Evolutionary conservation across 2,888 invertebrate genomes (phyloP), one percentile per base, ranked within the genome.

Genomic region (Sabatieria punctata): DNA sequence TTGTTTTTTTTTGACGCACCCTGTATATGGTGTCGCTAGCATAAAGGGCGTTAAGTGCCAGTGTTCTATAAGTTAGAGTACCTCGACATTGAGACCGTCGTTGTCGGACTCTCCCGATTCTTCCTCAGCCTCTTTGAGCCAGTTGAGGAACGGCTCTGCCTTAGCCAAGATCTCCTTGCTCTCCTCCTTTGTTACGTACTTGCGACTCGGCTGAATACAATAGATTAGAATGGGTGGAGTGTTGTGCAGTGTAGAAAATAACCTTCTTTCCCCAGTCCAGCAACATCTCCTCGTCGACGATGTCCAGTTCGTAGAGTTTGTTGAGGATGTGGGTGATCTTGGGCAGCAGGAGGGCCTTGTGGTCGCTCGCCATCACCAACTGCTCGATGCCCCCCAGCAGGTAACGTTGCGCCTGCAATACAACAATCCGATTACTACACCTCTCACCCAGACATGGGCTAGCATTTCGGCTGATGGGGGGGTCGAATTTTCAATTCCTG

Each of bases 251-350:
- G n/a, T n/a, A n/a, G n/a, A n/a, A n/a, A n/a, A n/a, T n/a, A n/a
- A n/a, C n/a, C n/a, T n/a, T 95, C 58, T 80, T 81, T 8, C 82
- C 80, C 97, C 97, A 99, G 54, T 93, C 91, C 52, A 95, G 72
- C 56, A 97, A 74, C 41, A 83, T 80, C 64, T 85, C 82, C 70
- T 97, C 97, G 55, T 88, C 88, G 60, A 97, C 74, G 60, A 97
- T 82, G 71, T 97, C 97, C 57, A 74, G 68, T 71, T 97, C 95
- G 71, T 97, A 97, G 63, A 97, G 78, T 55, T 82, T 71, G 75
- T 88, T 88, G 56, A 89, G 75, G 58, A 88, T 79, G 65, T 79
- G 80, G 55, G 85, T 78, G 58, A 89, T 84, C 68, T 86, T 86
- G 49, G 80, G 76, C 75, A 95, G 76, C 58, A 97, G 75, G 45